Conservation (phyloP, 1,140 invertebrate species). For the Cydia fagiglandana region DNA sequence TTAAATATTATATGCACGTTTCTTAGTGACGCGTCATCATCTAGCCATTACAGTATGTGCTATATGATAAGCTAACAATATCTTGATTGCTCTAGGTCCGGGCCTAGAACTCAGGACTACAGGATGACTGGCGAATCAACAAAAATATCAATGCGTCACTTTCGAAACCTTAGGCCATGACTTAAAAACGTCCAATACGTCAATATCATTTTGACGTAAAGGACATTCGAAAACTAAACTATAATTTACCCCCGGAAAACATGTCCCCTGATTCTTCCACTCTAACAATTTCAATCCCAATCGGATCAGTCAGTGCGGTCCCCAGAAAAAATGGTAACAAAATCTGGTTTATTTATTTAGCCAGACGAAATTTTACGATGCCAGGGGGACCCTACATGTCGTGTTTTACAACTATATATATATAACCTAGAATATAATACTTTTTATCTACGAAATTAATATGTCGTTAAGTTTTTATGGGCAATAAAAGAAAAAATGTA, state of each 20-base stretch:
- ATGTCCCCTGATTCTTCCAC: background rate
- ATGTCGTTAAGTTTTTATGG: constrained; percentile 40
- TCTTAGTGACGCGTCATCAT: no score
- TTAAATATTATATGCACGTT: no score
- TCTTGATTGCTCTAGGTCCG: no score
- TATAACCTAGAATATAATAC: constrained; percentile 34
- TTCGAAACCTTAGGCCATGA: no score
- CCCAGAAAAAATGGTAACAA: constrained; percentile 22
- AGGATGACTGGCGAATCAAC: no score
- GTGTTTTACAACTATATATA: constrained; percentile 42
- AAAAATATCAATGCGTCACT: no score
- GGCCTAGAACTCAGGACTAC: no score
- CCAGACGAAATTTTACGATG: constrained; percentile 39
- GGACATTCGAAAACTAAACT: no score
- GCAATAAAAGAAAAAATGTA: constrained; percentile 36
- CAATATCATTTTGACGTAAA: no score
- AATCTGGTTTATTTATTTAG: constrained; percentile 36
- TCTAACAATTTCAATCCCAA: background rate
- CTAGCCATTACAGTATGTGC: no score
- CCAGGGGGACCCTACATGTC: constrained; percentile 36
- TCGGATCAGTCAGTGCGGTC: background rate
- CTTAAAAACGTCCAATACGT: no score
- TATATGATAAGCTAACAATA: no score
- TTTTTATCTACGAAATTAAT: constrained; percentile 48
- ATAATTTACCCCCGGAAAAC: background rate